These are phyloP conservation scores for Leptinotarsa peninsularis DNA, from an alignment of 2,888 invertebrate genomes.

Conservation along the genomic window DNA sequence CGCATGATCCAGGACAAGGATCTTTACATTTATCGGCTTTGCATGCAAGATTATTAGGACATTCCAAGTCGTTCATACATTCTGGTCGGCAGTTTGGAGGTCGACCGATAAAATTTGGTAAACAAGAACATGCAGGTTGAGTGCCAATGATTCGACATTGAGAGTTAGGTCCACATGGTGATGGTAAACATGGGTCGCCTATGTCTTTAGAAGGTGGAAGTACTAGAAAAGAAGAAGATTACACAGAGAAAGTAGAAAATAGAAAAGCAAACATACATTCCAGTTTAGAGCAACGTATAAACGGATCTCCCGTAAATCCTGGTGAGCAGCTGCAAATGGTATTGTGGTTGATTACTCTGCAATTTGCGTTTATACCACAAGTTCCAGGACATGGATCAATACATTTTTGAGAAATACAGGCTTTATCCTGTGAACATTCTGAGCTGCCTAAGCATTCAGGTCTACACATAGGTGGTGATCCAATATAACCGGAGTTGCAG, in stretches of 20 bases:
- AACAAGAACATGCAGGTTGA: constrained; percentile 88
- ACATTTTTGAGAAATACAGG: constrained; percentile 75
- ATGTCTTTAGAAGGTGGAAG: constrained; percentile 63
- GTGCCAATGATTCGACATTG: constrained; percentile 83
- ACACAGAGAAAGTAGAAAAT: constrained; percentile 28
- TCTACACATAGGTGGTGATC: constrained; percentile 74
- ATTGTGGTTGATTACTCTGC: constrained; percentile 77
- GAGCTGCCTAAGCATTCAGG: constrained; percentile 77
- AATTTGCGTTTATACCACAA: constrained; percentile 75
- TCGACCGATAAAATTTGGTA: constrained; percentile 83
- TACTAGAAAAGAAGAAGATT: constrained; percentile 61
- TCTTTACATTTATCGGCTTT: constrained; percentile 84
- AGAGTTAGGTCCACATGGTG: constrained; percentile 87
- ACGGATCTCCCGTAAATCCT: constrained; percentile 76
- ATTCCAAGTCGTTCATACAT: constrained; percentile 84
- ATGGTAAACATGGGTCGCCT: constrained; percentile 80
- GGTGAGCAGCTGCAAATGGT: constrained; percentile 76
- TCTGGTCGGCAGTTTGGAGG: constrained; percentile 90
- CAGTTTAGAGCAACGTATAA: constrained; percentile 67
- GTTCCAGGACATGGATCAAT: constrained; percentile 74
- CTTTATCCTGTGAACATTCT: constrained; percentile 75
- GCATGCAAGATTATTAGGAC: constrained; percentile 84
- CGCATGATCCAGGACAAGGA: constrained; percentile 86
- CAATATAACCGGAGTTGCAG: constrained; percentile 73
- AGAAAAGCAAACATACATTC: constrained; percentile 55